These are phyloP conservation scores for Drosophila seguyi DNA, from an alignment of 1,140 invertebrate species.

Conservation along the genomic window DNA sequence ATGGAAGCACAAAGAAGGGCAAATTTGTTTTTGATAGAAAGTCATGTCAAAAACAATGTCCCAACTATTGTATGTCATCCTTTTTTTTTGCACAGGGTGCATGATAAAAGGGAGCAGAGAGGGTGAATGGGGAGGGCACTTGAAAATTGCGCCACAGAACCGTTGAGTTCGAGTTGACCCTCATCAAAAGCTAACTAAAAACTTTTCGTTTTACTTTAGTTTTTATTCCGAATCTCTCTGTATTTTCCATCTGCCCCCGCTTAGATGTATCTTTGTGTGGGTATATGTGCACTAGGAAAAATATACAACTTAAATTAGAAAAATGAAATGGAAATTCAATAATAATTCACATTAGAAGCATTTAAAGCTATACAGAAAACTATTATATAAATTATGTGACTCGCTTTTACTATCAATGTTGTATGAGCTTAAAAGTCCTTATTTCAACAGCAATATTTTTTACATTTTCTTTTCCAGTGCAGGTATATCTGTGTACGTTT, in stretches of 20 bases:
- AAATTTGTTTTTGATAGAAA: slow-evolving; percentile 84
- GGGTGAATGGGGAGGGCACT: slow-evolving; percentile 45
- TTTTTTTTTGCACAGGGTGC: slow-evolving; percentile 26
- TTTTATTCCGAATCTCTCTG: slow-evolving; percentile 44
- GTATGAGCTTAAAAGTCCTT: too few species aligned
- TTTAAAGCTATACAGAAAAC: background rate
- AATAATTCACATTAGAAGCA: too few species aligned
- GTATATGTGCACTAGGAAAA: slow-evolving; percentile 5
- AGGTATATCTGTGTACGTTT: slow-evolving; percentile 5
- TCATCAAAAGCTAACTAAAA: slow-evolving; percentile 84
- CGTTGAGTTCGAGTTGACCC: slow-evolving; percentile 79
- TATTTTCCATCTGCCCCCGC: slow-evolving; percentile 4
- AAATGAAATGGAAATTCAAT: too few species aligned
- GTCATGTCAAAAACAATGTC: slow-evolving; percentile 82
- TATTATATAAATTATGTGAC: too few species aligned
- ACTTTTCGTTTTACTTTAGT: slow-evolving; percentile 75
- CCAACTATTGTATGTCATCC: slow-evolving; percentile 75
- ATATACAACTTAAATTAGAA: background rate
- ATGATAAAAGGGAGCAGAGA: background rate
- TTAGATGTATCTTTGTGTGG: slow-evolving; percentile 19
- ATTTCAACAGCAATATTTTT: background rate
- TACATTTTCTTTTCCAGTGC: background rate
- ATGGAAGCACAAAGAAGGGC: slow-evolving; percentile 72
- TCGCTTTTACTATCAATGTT: too few species aligned
- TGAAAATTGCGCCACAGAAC: slow-evolving; percentile 73